Percentiles rank a stretch among this genome's conserved stretches.
Conservation (phyloP, 2,888 invertebrate genomes). For the Melanchra persicariae region DNA sequence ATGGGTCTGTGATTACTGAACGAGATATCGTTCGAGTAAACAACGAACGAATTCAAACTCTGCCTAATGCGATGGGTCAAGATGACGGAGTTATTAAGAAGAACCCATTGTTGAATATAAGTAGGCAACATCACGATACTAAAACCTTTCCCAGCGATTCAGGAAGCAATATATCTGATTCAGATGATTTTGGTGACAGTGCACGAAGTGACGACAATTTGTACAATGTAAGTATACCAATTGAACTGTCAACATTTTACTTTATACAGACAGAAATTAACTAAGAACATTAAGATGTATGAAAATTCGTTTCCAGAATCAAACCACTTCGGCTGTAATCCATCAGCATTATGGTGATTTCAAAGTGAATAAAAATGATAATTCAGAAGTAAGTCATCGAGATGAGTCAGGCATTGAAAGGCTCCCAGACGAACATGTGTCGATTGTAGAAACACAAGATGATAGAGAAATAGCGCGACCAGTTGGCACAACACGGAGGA, state of each 20-base stretch:
- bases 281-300: constrained; percentile 5
- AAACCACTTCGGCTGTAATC: constrained; percentile 93
- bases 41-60: constrained; percentile 82
- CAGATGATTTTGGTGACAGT: constrained; percentile 90
- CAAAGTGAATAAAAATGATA: constrained; percentile 76
- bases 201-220: constrained; percentile 79
- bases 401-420: constrained; percentile 92
- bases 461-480: constrained; percentile 93
- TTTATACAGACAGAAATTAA: constrained; percentile 4
- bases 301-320: constrained; percentile 76
- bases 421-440: constrained; percentile 96
- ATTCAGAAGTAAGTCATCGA: constrained; percentile 82
- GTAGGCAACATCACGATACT: constrained; percentile 91
- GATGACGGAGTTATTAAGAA: constrained; percentile 94
- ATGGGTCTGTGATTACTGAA: constrained; percentile 84
- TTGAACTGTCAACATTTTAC: neutral
- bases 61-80: constrained; percentile 87
- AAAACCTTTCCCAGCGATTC: constrained; percentile 88
- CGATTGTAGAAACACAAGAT: constrained; percentile 95
- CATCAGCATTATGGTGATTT: constrained; percentile 91
- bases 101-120: constrained; percentile 93
- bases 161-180: constrained; percentile 92
- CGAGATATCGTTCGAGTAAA: constrained; percentile 87
- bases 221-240: constrained; percentile 76
- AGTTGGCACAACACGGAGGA: constrained; percentile 93